Conservation (phyloP, 1,140 invertebrate genomes). For the Aphidius ervi region DNA sequence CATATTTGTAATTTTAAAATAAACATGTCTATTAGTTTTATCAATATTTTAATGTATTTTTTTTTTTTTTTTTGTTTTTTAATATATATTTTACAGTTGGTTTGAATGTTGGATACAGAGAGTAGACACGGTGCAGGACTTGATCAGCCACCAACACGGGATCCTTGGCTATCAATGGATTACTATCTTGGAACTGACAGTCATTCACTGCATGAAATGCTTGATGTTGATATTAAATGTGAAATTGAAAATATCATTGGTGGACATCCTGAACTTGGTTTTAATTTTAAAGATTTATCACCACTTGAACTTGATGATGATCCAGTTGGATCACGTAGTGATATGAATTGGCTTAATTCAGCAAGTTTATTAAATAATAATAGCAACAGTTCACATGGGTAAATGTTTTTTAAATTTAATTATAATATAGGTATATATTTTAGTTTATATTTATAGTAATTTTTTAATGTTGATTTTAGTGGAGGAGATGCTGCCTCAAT, state of each 20-base stretch:
- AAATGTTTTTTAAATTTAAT: conserved; percentile 16
- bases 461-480: conserved; percentile 68
- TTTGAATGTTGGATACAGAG: conserved; percentile 53
- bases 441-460: conserved; percentile 35
- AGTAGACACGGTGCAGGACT: conserved; percentile 47
- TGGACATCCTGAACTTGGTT: conserved; percentile 51
- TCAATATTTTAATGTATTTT: background rate
- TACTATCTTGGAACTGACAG: conserved; percentile 56
- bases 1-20: too few relatives aligned
- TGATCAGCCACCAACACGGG: conserved; percentile 49
- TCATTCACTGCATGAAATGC: conserved; percentile 69
- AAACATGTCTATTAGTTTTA: background rate
- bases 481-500: conserved; percentile 67
- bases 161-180: conserved; percentile 55
- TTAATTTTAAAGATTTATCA: conserved; percentile 64
- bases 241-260: conserved; percentile 74
- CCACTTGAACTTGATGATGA: conserved; percentile 64
- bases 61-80: conserved; percentile 4
- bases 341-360: conserved; percentile 58
- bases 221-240: conserved; percentile 76
- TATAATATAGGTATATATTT: too few relatives aligned
- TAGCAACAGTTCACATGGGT: conserved; percentile 50
- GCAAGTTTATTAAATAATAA: conserved; percentile 56
- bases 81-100: conserved; percentile 36
- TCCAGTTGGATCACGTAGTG: conserved; percentile 55